Percentiles rank a stretch among this genome's conserved stretches.
Evolutionary conservation across 53 echinoderm and acorn worm genomes (phyloP).

Genomic region (Astropecten irregularis): DNA sequence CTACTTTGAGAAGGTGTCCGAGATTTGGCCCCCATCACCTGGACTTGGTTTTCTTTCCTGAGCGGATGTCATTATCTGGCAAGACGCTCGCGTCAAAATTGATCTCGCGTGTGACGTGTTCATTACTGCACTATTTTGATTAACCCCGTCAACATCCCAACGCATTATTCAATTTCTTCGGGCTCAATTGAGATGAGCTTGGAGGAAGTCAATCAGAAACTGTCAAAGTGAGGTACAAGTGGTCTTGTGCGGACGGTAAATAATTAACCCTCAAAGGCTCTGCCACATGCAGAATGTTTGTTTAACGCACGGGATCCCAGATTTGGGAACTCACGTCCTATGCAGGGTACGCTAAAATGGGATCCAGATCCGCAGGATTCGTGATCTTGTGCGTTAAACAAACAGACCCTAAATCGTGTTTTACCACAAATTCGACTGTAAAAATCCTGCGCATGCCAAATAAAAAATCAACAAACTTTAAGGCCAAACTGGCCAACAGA

Average conservation of each 20-base stretch:
- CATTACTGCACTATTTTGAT: not conserved
- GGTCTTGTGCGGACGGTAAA: not conserved
- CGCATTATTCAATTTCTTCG: too few relatives aligned
- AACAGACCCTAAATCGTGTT: too few relatives aligned
- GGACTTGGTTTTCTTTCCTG: not conserved
- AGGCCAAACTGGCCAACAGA: slow-evolving; percentile 12
- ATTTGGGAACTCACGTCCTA: too few relatives aligned
- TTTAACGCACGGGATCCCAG: too few relatives aligned
- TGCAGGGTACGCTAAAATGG: too few relatives aligned
- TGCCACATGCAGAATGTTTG: too few relatives aligned
- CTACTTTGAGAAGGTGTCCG: not conserved
- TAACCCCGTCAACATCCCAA: not conserved
- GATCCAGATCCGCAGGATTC: too few relatives aligned
- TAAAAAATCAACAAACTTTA: too few relatives aligned
- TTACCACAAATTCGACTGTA: too few relatives aligned
- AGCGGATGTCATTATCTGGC: not conserved
- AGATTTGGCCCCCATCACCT: not conserved
- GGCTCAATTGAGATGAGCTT: not conserved
- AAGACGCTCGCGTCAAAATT: not conserved
- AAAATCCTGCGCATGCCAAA: too few relatives aligned
- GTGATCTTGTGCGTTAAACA: too few relatives aligned
- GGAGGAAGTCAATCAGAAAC: not conserved
- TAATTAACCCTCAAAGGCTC: too few relatives aligned
- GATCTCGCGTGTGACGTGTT: not conserved
- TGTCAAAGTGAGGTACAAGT: slow-evolving; percentile 5